phyloP scores from a whole-genome alignment of 2,888 invertebrate species.

The Coelogynopora nodosa region DNA sequence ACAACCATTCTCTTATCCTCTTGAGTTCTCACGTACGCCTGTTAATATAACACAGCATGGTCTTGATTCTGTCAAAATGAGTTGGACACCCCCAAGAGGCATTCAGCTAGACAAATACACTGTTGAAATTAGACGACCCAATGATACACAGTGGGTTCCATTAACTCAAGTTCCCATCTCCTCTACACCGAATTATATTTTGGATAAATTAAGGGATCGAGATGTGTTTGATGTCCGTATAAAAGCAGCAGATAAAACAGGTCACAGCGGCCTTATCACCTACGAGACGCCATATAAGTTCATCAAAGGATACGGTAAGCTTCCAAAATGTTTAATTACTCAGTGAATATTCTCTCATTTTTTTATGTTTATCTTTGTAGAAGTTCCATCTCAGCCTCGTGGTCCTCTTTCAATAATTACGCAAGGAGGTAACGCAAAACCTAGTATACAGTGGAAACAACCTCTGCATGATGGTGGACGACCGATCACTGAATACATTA shows the following conservation, averaged over 20 bases:
- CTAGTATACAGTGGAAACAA: slow-evolving; percentile 53
- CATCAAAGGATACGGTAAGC: background rate
- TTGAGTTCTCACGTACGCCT: slow-evolving; percentile 3
- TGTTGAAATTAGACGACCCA: background rate
- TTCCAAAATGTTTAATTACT: background rate
- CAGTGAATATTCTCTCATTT: background rate
- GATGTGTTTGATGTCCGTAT: slow-evolving; percentile 53
- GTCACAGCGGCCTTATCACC: background rate
- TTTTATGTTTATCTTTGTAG: background rate
- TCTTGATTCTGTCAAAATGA: background rate
- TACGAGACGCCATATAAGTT: background rate
- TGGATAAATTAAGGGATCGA: background rate
- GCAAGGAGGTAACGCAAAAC: slow-evolving; percentile 47
- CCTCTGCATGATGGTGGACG: slow-evolving; percentile 59
- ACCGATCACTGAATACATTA: slow-evolving; percentile 56
- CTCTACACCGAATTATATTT: background rate
- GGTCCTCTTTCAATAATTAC: slow-evolving; percentile 53
- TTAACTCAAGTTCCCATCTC: background rate
- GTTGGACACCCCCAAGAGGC: background rate
- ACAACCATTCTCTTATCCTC: background rate
- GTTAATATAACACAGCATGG: background rate
- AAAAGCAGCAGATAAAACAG: slow-evolving; percentile 55
- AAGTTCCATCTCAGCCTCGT: slow-evolving; percentile 55
- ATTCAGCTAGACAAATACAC: background rate
- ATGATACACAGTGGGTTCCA: background rate